phyloP scores from a whole-genome alignment of 2,888 invertebrate species.

The Andrena praecox region DNA sequence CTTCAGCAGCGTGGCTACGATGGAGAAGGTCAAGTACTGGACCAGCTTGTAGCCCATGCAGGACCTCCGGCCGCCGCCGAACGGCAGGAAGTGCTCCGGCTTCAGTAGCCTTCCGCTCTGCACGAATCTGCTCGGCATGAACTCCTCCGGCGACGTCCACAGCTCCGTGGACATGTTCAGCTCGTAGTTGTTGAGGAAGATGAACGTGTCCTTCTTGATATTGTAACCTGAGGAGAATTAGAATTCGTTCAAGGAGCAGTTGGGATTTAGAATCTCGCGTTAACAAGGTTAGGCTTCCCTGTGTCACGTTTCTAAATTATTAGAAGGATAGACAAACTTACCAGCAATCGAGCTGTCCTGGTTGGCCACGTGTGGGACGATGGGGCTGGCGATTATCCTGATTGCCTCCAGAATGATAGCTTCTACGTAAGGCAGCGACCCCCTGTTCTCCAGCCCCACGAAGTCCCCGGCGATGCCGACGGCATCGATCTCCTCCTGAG shows the following conservation, averaged over 20 bases:
- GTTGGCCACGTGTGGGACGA: conserved; percentile 89
- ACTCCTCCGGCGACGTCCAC: conserved; percentile 88
- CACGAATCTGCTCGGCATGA: conserved; percentile 88
- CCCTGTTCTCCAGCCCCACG: conserved; percentile 85
- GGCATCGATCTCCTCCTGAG: conserved; percentile 86
- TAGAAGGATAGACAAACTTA: conserved; percentile 78
- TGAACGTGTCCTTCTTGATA: conserved; percentile 88
- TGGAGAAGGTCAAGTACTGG: conserved; percentile 87
- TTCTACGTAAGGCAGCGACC: conserved; percentile 87
- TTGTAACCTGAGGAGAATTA: conserved; percentile 85
- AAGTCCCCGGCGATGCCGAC: conserved; percentile 69
- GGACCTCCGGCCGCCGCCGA: conserved; percentile 88
- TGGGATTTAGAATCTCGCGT: background rate
- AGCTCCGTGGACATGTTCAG: conserved; percentile 88
- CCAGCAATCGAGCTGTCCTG: conserved; percentile 88
- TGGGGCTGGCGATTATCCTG: conserved; percentile 88
- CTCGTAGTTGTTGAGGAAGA: conserved; percentile 90
- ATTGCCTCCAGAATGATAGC: conserved; percentile 88
- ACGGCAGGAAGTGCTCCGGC: conserved; percentile 89
- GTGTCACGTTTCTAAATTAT: background rate
- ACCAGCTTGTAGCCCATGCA: conserved; percentile 90
- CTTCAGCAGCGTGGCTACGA: conserved; percentile 86
- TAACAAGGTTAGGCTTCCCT: background rate
- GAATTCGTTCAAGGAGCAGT: background rate
- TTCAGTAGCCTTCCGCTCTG: conserved; percentile 86